Conservation (phyloP, 2,888 invertebrate species). For the Melieria omissa region DNA sequence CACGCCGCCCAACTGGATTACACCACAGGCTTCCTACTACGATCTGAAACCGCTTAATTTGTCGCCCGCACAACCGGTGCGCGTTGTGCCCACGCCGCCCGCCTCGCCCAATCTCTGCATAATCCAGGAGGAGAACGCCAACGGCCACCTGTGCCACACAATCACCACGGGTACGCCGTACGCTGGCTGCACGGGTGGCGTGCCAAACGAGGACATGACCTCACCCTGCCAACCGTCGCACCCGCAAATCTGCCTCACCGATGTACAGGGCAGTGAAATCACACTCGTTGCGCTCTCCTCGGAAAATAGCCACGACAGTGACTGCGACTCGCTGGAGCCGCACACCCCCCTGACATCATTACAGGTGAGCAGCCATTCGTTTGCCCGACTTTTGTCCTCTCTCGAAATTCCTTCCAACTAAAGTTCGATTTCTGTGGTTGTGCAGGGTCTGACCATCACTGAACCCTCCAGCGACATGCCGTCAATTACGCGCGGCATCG, state of each 20-base stretch:
- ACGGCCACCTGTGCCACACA: slow-evolving; percentile 64
- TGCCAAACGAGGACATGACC: slow-evolving; percentile 45
- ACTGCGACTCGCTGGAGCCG: slow-evolving; percentile 74
- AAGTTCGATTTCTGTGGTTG: background rate
- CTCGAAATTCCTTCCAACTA: background rate
- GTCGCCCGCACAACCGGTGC: slow-evolving; percentile 64
- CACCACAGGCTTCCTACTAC: slow-evolving; percentile 59
- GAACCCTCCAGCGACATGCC: slow-evolving; percentile 75
- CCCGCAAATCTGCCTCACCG: slow-evolving; percentile 92
- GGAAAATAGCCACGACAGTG: slow-evolving; percentile 79
- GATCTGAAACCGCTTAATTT: slow-evolving; percentile 66
- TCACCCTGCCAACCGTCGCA: slow-evolving; percentile 67
- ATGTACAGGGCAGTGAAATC: slow-evolving; percentile 87
- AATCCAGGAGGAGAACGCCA: slow-evolving; percentile 80
- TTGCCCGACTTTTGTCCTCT: too few species aligned
- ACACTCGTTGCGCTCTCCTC: slow-evolving; percentile 80
- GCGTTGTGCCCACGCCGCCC: slow-evolving; percentile 66
- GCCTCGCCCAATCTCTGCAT: slow-evolving; percentile 73
- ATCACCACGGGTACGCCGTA: slow-evolving; percentile 59
- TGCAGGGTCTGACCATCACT: slow-evolving; percentile 56
- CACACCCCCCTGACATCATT: slow-evolving; percentile 65
- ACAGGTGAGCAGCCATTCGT: slow-evolving; percentile 52
- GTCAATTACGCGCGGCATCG: slow-evolving; percentile 83
- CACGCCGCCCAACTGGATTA: slow-evolving; percentile 57
- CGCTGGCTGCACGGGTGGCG: slow-evolving; percentile 61